Evolutionary conservation across 1,140 invertebrate genomes (phyloP).

Genomic region (Lerema accius): DNA sequence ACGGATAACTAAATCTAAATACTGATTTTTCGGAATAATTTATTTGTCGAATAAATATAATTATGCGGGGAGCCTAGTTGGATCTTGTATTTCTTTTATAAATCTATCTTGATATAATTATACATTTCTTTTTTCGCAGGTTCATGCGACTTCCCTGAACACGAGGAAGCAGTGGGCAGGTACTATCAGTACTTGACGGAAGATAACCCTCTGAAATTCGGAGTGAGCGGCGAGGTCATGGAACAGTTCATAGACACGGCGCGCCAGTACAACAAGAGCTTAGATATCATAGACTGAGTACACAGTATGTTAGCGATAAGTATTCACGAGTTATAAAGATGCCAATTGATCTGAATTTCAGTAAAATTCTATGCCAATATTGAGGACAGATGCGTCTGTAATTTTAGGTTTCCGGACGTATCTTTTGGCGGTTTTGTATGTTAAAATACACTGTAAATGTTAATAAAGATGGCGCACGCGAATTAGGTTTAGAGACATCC

Average conservation of each 20-base stretch:
- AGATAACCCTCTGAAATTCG: slow-evolving; percentile 69
- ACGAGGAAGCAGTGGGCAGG: slow-evolving; percentile 84
- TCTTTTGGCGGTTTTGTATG: neutral
- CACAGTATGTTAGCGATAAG: neutral
- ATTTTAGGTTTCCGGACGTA: neutral
- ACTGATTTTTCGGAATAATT: no score
- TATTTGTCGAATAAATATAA: no score
- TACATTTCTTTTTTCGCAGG: slow-evolving; percentile 59
- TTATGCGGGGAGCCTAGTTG: no score
- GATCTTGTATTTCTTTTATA: no score
- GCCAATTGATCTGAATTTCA: neutral
- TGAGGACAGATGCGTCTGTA: neutral
- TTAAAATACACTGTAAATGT: no score
- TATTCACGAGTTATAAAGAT: neutral
- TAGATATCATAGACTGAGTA: slow-evolving; percentile 9
- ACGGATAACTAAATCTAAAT: no score
- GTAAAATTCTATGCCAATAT: neutral
- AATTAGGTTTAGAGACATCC: no score
- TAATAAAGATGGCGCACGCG: slow-evolving; percentile 2
- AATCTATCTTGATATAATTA: neutral
- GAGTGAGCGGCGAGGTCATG: slow-evolving; percentile 68
- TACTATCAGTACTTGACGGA: slow-evolving; percentile 84
- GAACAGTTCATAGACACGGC: slow-evolving; percentile 69
- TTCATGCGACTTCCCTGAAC: slow-evolving; percentile 86
- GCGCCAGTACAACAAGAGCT: slow-evolving; percentile 40